Percentiles rank a stretch among this genome's conserved stretches.
These are phyloP conservation scores for Drosophila hamatofila DNA, from an alignment of 2,888 invertebrate species.

Conservation along the genomic window DNA sequence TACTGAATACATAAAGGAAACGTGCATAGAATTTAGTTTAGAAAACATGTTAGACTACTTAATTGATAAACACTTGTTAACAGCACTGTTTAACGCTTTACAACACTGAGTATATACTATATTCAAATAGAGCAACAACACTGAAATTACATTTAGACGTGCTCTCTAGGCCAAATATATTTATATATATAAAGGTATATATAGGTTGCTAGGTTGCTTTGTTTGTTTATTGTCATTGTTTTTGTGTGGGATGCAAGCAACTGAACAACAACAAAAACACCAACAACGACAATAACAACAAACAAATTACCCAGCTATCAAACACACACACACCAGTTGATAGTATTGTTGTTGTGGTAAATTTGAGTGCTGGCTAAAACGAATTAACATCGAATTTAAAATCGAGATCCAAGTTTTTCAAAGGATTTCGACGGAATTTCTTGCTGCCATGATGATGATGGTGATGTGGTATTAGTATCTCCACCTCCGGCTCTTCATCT, in stretches of 20 bases:
- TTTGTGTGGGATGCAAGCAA: conserved; percentile 23
- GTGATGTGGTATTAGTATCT: conserved; percentile 81
- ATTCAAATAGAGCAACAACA: conserved; percentile 41
- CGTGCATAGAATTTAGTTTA: conserved; percentile 45
- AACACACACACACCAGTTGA: conserved; percentile 69
- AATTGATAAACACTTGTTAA: conserved; percentile 20
- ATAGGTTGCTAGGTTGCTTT: conserved; percentile 33
- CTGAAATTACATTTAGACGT: conserved; percentile 38
- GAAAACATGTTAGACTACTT: conserved; percentile 24
- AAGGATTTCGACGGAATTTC: conserved; percentile 82
- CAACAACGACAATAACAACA: not conserved
- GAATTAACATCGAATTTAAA: conserved; percentile 84
- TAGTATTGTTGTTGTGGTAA: conserved; percentile 48
- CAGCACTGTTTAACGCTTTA: conserved; percentile 37
- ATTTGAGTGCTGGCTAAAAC: conserved; percentile 77
- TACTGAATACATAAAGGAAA: conserved; percentile 25
- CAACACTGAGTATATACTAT: conserved; percentile 29
- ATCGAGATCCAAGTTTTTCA: conserved; percentile 83
- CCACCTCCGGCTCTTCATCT: conserved; percentile 79
- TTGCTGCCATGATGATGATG: conserved; percentile 84
- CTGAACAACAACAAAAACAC: not conserved
- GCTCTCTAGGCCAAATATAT: conserved; percentile 49
- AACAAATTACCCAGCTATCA: conserved; percentile 32
- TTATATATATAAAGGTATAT: conserved; percentile 27
- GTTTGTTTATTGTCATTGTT: conserved; percentile 36